These are phyloP conservation scores for Grammomys dolichurus DNA, from an alignment of 2,113 vertebrate genomes.

Conservation along the genomic window DNA sequence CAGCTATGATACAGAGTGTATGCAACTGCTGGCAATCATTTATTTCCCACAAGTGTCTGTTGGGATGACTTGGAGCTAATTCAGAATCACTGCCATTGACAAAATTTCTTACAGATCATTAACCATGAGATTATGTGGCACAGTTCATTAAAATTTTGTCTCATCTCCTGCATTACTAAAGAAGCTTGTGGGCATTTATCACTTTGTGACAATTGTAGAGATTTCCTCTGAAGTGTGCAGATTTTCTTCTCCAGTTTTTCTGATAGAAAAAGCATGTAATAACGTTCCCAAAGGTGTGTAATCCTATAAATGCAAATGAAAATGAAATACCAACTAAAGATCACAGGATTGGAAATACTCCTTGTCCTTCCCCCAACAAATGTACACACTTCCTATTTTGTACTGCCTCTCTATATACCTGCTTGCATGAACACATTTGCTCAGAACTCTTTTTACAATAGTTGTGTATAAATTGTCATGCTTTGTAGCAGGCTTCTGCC, in stretches of 20 bases:
- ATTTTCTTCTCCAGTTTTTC: slow-evolving; percentile 76
- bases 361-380: too few relatives aligned
- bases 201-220: slow-evolving; percentile 82
- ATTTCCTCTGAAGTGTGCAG: slow-evolving; percentile 78
- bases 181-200: slow-evolving; percentile 86
- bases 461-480: slow-evolving; percentile 68
- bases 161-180: slow-evolving; percentile 87
- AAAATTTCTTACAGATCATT: slow-evolving; percentile 88
- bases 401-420: slow-evolving; percentile 71
- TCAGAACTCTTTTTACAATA: slow-evolving; percentile 76
- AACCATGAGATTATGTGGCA: slow-evolving; percentile 87
- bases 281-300: slow-evolving; percentile 81
- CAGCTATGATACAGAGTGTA: slow-evolving; percentile 48
- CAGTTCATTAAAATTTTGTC: slow-evolving; percentile 90
- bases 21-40: slow-evolving; percentile 67
- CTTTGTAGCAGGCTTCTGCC: slow-evolving; percentile 60
- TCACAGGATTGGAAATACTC: slow-evolving; percentile 75
- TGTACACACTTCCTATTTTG: slow-evolving; percentile 37
- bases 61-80: slow-evolving; percentile 78
- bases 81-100: slow-evolving; percentile 86
- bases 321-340: slow-evolving; percentile 80
- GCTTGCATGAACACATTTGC: slow-evolving; percentile 79
- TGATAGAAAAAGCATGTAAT: slow-evolving; percentile 78
- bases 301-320: slow-evolving; percentile 83
- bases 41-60: slow-evolving; percentile 67